Evolutionary conservation across 2,113 vertebrate genomes (phyloP).

Genomic region (Pelvicachromis taeniatus): DNA sequence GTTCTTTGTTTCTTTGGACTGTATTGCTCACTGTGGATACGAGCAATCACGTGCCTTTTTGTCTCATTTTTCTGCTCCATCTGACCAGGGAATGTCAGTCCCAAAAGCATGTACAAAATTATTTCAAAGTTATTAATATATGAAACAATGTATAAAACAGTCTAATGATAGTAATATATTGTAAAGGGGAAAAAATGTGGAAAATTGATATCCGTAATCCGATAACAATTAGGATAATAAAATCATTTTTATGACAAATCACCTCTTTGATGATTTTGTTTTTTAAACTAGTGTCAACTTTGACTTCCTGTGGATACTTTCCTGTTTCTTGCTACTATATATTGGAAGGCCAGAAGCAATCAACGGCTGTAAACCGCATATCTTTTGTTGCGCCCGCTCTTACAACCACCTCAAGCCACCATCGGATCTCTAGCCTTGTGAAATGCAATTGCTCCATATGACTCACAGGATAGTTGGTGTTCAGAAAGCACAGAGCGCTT

Average conservation of each 20-base stretch:
- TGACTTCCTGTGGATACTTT: not conserved
- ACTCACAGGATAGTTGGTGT: conserved; percentile 25
- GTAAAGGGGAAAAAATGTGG: conserved; percentile 61
- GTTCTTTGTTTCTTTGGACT: conserved; percentile 57
- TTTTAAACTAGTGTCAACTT: not conserved
- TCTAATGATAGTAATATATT: conserved; percentile 72
- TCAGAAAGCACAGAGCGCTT: conserved; percentile 33
- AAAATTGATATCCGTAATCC: conserved; percentile 51
- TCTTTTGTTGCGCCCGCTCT: conserved; percentile 35
- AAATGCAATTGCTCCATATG: conserved; percentile 22
- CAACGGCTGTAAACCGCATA: not conserved
- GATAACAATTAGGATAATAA: conserved; percentile 69
- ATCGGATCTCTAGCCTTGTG: not conserved
- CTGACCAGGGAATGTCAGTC: conserved; percentile 70
- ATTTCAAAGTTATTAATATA: conserved; percentile 68
- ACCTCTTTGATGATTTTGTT: not conserved
- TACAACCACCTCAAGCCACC: conserved; percentile 18
- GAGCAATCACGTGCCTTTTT: conserved; percentile 77
- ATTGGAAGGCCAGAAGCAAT: not conserved
- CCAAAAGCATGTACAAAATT: conserved; percentile 74
- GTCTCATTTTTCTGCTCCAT: conserved; percentile 50
- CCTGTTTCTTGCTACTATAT: not conserved
- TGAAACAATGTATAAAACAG: conserved; percentile 70
- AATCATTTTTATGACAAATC: conserved; percentile 60
- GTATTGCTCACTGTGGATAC: conserved; percentile 55